Evolutionary conservation across 2,797 vertebrate genomes (phyloP).

Genomic region (Antrozous pallidus): DNA sequence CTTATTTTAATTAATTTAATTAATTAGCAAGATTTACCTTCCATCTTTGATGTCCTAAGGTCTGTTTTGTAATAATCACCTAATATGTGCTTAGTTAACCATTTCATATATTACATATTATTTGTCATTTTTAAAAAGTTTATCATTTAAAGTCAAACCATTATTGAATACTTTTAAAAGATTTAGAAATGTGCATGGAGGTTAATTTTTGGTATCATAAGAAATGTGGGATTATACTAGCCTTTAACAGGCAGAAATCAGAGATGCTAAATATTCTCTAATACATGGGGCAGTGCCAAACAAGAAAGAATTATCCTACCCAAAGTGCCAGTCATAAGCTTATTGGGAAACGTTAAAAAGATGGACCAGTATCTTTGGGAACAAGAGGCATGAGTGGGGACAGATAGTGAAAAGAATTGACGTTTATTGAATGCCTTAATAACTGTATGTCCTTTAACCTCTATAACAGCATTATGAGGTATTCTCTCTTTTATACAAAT

Average conservation of each 20-base stretch:
- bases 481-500: slow-evolving; percentile 4
- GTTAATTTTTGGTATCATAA: background rate
- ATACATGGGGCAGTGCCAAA: background rate
- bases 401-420: background rate
- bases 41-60: background rate
- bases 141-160: background rate
- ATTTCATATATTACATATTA: slow-evolving; percentile 37
- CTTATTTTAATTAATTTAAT: background rate
- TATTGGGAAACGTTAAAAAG: background rate
- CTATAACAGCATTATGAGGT: background rate
- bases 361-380: background rate
- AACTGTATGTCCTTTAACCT: background rate
- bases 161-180: background rate
- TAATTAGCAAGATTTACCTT: background rate
- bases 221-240: background rate
- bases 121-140: background rate
- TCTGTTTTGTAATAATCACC: slow-evolving; percentile 35
- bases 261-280: background rate
- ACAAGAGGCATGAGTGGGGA: background rate
- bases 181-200: background rate
- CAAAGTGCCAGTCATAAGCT: background rate
- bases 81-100: background rate
- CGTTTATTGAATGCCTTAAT: background rate
- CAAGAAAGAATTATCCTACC: background rate
- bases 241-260: background rate